Base-by-base conservation (phyloP, 2,888 invertebrate genomes). In the Cephus rjabovi region DNA sequence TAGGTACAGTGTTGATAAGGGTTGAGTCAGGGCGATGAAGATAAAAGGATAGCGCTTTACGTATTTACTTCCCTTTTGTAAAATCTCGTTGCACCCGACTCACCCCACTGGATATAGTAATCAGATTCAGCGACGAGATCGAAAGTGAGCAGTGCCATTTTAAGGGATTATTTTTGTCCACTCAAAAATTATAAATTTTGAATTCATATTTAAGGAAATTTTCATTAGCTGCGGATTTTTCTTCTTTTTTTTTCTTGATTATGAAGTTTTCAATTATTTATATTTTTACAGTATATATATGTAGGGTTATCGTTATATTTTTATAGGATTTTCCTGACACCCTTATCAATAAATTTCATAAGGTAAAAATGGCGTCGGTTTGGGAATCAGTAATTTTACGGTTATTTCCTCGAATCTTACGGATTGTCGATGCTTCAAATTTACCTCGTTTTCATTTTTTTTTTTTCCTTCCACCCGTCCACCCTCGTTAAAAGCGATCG, bases 401-500 rank as follows among this genome's bases (percentile, higher is more conserved):
- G 33, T 9, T 30, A 31, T 70, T 70, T 70, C 30, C 70, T 71
- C 71, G 71, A 71, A 71, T 71, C 34, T 71, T 34, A 31, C 11
- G 71, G 31, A 34, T 23, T 15, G 33, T 34, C 71, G 71, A 71
- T 34, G 31, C 33, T 34, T 31, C 12, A 4, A 34, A 34, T 31
- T 34, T 71, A 71, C 15, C 71, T 15, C 12, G 11, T 56, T 56
- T 1, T 40, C 30, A 74, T 78, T 78, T 78, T 15, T 35, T 78
- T 35, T 33, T 74, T 74, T 33, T 34, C 9, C 31, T 56, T 56
- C 9, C 56, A 15, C 23, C 11, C 33, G 3, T 30, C 71, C 75
- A 68, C 69, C 69, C 78, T 81, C 77, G 81, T 79, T 83, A 79
- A 81, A 77, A 80, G 76, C 81, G 74, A 76, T 79, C 80, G 77